Evolutionary conservation across 2,113 vertebrate species (phyloP).

Genomic region (Probosciger aterrimus): DNA sequence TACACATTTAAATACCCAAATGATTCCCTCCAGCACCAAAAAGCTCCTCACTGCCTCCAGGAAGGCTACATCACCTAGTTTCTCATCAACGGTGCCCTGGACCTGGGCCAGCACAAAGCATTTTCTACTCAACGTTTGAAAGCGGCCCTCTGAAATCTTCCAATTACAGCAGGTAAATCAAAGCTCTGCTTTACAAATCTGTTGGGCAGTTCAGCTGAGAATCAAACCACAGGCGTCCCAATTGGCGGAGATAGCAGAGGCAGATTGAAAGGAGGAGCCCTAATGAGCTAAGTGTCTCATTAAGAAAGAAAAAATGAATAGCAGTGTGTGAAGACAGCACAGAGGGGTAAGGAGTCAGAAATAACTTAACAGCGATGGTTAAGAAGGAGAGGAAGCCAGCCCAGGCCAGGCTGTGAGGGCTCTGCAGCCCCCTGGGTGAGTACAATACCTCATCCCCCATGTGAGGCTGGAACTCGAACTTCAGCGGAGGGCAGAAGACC

Average conservation of each 20-base stretch:
- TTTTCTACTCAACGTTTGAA: not conserved
- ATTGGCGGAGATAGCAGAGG: not conserved
- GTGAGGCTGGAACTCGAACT: constrained; percentile 97
- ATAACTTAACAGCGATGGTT: rapidly evolving
- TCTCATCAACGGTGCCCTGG: not conserved
- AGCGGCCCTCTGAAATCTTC: not conserved
- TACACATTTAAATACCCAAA: not conserved
- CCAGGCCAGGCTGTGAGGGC: not conserved
- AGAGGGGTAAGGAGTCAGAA: not conserved
- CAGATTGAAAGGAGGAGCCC: not conserved
- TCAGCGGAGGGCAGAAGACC: constrained; percentile 96
- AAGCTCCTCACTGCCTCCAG: not conserved
- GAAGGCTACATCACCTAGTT: rapidly evolving
- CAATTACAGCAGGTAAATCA: not conserved
- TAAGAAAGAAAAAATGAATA: not conserved
- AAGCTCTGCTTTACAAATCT: not conserved
- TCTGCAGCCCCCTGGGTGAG: not conserved
- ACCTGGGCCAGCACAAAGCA: not conserved
- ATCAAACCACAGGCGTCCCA: not conserved
- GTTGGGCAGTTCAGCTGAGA: not conserved
- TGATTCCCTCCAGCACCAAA: not conserved
- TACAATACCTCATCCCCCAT: constrained; percentile 93
- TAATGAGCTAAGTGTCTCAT: not conserved
- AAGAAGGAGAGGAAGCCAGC: not conserved
- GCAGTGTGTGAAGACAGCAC: not conserved